Base-by-base conservation (phyloP, 2,113 vertebrate species). In the Rhagologus leucostigma region DNA sequence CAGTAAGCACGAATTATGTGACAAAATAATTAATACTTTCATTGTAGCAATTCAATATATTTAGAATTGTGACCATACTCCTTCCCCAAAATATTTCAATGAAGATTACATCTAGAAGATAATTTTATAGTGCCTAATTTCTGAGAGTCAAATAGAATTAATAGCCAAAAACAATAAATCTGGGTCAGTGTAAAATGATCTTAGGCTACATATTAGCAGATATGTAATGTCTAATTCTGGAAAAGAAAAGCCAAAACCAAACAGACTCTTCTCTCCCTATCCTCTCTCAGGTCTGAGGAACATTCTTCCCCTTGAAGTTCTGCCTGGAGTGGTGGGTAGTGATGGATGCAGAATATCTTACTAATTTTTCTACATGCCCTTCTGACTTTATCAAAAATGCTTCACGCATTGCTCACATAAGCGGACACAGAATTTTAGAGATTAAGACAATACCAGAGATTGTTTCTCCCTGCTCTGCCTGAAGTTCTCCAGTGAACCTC, bases 1-100 rank as follows among this genome's bases (percentile, higher is more conserved):
- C 4, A 26, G 84, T 94, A 82, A 92, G 73, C 41, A 84, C 84
- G 47, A 97, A 91, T 95, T 92, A 94, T 46, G 10, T 84, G 86
- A 93, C 62, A 94, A 90, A 95, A 69, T 37, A 79, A 91, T 93
- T 90, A 93, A 59, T 93, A 18, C 33, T 93, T 94, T 91, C 41
- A 82, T 59, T 86, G 17, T 62, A 80, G 50, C 29, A 29, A 91
- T 94, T 87, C 15, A 52, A 57, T 93, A 85, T 86, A 75, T 42
- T 92, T 81, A 70, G 35, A 93, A 86, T 53, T 89, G 47, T 62
- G 44, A 60, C 41, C 6, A 14, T 33, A 77, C 1, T 47, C 20
- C n/a, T 70, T 84, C 16, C 39, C 13, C 26, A 87, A 73, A 90
- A 81, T 84, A 39, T 81, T 93, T 78, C 27, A 81, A 33, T 41